A percentile compares a stretch with the other conserved stretches of the same genome.
Conservation (phyloP, 2,888 invertebrate species). For the Gerris lacustris region DNA sequence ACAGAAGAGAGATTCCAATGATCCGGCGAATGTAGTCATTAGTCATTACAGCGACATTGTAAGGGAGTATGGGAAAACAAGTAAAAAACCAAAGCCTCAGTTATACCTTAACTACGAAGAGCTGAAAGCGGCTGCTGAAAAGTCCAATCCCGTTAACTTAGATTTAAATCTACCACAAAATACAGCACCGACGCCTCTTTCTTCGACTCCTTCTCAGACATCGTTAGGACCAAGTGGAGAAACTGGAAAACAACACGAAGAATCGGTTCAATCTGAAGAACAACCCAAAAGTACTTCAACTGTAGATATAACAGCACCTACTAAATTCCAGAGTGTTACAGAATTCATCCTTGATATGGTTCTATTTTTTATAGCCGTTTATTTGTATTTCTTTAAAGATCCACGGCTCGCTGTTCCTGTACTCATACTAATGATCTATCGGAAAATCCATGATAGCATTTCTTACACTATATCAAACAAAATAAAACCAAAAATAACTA, state of each 20-base stretch:
- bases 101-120: conserved; percentile 52
- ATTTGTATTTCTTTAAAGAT: conserved; percentile 69
- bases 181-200: not conserved
- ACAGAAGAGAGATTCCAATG: conserved; percentile 34
- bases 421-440: conserved; percentile 59
- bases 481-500: conserved; percentile 4
- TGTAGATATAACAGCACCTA: not conserved
- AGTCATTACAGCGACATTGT: conserved; percentile 73
- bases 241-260: too few species aligned
- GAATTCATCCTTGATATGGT: conserved; percentile 63
- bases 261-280: not conserved
- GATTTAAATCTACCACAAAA: not conserved
- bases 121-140: conserved; percentile 47
- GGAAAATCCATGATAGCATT: conserved; percentile 58
- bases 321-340: conserved; percentile 32
- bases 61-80: conserved; percentile 50
- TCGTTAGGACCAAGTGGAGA: too few species aligned
- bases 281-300: not conserved
- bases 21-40: conserved; percentile 56
- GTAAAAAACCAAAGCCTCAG: conserved; percentile 40
- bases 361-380: conserved; percentile 61
- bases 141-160: conserved; percentile 35
- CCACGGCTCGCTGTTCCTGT: conserved; percentile 69
- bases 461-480: conserved; percentile 6
- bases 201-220: not conserved